Evolutionary conservation across 2,888 invertebrate species (phyloP), one percentile per base, ranked within the genome.

Genomic region (Sarcophaga carnaria): DNA sequence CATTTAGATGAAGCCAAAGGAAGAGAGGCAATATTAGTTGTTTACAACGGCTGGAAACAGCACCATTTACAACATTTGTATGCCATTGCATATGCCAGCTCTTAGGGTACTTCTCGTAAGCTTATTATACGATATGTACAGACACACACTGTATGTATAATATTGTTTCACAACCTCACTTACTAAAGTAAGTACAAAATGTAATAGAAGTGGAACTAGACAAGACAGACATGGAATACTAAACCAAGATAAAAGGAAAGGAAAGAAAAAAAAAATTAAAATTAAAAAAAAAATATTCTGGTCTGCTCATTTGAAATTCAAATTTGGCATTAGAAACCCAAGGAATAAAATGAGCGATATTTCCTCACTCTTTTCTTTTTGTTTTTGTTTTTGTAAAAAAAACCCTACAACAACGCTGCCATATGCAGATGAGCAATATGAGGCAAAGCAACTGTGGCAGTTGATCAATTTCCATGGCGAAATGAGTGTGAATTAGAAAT

Each of bases 271-370:
- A 37, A 8, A 37, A 37, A 37, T 37, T 37, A 37, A 37, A 37
- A 37, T 8, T 6, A 62, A 47, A n/a, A 79, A 14, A 54, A 17
- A 14, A 17, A 1, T 0, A 14, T 14, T 14, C 20, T 75, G 70
- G 70, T 79, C 63, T 64, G 37, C 74, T 78, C 49, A 85, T 85
- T 81, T 85, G 78, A 81, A 85, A 79, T 85, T 77, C 85, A 85
- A 85, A 85, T 85, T 85, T 20, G 37, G 45, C 81, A 74, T 67
- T 49, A 63, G 60, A 25, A 66, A 62, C n/a, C 17, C 45, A 80
- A 76, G 59, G 54, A 62, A 22, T 49, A 83, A 45, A 70, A 67
- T 27, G 66, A 60, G 45, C 11, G 12, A 74, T 45, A 25, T 60
- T 72, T n/a, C 10, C 11, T 59, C 20, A 14, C n/a, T 60, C 62